Conservation (phyloP, 2,113 vertebrate species). For the Piprites chloris region DNA sequence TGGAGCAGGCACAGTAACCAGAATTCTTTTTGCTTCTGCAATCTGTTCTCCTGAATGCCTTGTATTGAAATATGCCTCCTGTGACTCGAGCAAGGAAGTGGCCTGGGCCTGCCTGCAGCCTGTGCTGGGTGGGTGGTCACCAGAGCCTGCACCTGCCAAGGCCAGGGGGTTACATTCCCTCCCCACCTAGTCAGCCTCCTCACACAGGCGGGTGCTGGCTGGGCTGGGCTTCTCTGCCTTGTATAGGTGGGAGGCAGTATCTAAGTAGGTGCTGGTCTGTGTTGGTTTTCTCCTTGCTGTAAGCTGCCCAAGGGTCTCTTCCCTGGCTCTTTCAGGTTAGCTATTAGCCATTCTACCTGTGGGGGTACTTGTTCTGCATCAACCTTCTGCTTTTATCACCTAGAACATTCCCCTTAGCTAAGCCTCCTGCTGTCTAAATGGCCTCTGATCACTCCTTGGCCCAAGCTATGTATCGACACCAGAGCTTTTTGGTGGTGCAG, state of each 20-base stretch:
- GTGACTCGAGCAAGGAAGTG: neutral
- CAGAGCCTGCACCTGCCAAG: neutral
- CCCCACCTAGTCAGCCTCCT: neutral
- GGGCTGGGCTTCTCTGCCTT: neutral
- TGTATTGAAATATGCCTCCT: neutral
- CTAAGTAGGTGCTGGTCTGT: neutral
- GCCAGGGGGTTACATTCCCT: neutral
- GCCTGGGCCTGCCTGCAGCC: neutral
- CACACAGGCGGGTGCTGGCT: neutral
- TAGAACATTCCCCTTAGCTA: neutral
- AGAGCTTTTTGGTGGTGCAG: neutral
- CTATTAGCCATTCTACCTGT: neutral
- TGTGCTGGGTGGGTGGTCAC: neutral
- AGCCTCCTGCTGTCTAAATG: neutral
- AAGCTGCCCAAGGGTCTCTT: neutral
- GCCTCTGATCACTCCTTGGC: neutral
- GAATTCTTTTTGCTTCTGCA: neutral
- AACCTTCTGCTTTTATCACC: neutral
- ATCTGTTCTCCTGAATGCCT: neutral
- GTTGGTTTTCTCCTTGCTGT: neutral
- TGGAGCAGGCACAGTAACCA: neutral
- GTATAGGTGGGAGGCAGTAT: neutral
- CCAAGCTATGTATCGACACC: neutral
- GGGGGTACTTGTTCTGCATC: neutral
- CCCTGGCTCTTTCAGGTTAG: neutral